phyloP scores from a whole-genome alignment of 2,113 vertebrate species.

The Apteryx mantelli region DNA sequence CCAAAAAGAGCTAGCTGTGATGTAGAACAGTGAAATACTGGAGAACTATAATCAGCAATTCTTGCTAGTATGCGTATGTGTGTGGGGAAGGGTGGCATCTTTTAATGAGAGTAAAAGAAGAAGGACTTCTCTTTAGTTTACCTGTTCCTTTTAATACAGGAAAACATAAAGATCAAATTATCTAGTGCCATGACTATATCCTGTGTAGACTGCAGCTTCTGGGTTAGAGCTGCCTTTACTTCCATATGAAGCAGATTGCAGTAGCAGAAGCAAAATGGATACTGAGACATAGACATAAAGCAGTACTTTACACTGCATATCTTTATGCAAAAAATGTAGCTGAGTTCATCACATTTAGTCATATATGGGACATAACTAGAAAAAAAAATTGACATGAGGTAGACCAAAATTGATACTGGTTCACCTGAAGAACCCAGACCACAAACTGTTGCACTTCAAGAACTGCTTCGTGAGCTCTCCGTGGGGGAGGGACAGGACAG shows the following conservation, averaged over 20 bases:
- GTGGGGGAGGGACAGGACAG: background rate
- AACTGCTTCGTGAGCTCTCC: fast-evolving
- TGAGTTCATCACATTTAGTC: background rate
- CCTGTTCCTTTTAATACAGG: background rate
- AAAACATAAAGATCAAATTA: background rate
- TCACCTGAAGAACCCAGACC: background rate
- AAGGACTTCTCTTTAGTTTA: background rate
- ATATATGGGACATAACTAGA: background rate
- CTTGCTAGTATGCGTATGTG: fast-evolving
- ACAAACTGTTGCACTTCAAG: background rate
- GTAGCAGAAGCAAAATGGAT: background rate
- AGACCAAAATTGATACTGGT: background rate
- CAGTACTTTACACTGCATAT: background rate
- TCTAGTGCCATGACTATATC: background rate
- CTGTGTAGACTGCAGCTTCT: background rate
- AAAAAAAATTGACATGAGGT: background rate
- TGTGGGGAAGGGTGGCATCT: background rate
- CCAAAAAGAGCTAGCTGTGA: background rate
- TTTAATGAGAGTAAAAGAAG: background rate
- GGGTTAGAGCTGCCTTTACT: background rate
- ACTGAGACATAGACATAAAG: background rate
- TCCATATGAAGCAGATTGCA: background rate
- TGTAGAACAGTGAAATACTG: background rate
- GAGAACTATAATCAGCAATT: background rate
- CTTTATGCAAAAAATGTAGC: background rate